Evolutionary conservation across 2,888 invertebrate species (phyloP).

Genomic region (Erebia palarica): DNA sequence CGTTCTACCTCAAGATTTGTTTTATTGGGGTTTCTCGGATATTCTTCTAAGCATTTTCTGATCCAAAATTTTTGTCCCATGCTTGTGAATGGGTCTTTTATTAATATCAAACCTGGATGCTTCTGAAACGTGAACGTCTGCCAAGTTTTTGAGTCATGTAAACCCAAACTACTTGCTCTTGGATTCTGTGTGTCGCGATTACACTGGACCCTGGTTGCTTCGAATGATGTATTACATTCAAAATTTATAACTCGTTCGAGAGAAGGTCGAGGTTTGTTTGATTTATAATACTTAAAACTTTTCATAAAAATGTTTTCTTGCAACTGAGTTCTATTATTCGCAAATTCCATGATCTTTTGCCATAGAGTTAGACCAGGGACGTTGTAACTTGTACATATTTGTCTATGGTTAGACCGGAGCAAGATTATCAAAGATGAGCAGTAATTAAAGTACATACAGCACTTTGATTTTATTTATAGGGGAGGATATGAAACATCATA

Average conservation of each 20-base stretch:
- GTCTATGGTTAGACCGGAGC: too few species aligned
- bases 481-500: too few species aligned
- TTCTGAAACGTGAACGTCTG: conserved; percentile 82
- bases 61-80: conserved; percentile 93
- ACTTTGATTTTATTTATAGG: too few species aligned
- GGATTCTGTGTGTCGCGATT: conserved; percentile 43
- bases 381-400: too few species aligned
- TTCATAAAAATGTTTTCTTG: conserved; percentile 81
- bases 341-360: too few species aligned
- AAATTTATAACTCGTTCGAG: conserved; percentile 83
- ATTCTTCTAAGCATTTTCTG: conserved; percentile 88
- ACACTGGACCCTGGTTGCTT: background rate
- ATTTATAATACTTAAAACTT: conserved; percentile 91
- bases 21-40: conserved; percentile 88
- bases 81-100: conserved; percentile 91
- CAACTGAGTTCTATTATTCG: background rate
- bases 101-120: conserved; percentile 89
- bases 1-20: conserved; percentile 84
- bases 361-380: too few species aligned
- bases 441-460: too few species aligned
- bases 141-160: conserved; percentile 78
- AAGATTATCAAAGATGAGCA: too few species aligned
- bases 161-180: conserved; percentile 57
- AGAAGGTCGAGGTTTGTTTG: conserved; percentile 84
- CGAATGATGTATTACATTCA: conserved; percentile 49